A percentile compares a stretch with the other conserved stretches of the same genome.
Evolutionary conservation across 2,797 vertebrate genomes (phyloP).

Genomic region (Peromyscus aztecus): DNA sequence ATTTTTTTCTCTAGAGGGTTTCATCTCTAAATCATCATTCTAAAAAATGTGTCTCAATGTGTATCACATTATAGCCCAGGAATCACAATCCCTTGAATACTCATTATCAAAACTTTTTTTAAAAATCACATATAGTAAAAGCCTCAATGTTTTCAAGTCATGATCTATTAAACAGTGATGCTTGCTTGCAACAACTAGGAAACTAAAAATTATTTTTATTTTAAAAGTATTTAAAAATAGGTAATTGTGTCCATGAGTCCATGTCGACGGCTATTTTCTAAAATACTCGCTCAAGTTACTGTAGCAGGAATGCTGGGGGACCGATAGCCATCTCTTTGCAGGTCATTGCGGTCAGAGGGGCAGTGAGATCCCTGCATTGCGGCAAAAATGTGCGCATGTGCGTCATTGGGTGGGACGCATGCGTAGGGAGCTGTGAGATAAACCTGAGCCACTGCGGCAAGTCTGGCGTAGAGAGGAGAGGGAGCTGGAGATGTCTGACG

Average conservation of each 20-base stretch:
- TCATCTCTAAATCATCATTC: not conserved
- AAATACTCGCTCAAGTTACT: rapidly evolving
- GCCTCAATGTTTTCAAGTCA: not conserved
- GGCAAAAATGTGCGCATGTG: slow-evolving; percentile 56
- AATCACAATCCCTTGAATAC: not conserved
- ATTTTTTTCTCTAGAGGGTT: not conserved
- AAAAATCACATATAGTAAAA: not conserved
- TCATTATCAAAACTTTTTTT: not conserved
- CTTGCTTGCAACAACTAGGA: too few species aligned
- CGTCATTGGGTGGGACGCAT: not conserved
- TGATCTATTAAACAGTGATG: too few species aligned
- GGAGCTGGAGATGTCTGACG: slow-evolving; percentile 55
- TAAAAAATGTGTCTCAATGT: not conserved
- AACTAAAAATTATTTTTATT: not conserved
- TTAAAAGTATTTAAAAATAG: not conserved
- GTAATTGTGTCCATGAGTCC: not conserved
- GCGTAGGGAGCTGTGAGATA: not conserved
- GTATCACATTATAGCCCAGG: too few species aligned
- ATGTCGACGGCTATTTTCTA: too few species aligned
- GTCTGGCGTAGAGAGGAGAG: rapidly evolving
- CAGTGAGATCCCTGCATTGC: slow-evolving; percentile 7
- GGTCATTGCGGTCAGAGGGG: rapidly evolving
- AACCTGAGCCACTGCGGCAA: not conserved
- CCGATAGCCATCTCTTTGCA: rapidly evolving
- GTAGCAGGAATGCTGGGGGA: rapidly evolving